Conservation (phyloP, 2,797 vertebrate genomes). For the Neoniphon sammara region DNA sequence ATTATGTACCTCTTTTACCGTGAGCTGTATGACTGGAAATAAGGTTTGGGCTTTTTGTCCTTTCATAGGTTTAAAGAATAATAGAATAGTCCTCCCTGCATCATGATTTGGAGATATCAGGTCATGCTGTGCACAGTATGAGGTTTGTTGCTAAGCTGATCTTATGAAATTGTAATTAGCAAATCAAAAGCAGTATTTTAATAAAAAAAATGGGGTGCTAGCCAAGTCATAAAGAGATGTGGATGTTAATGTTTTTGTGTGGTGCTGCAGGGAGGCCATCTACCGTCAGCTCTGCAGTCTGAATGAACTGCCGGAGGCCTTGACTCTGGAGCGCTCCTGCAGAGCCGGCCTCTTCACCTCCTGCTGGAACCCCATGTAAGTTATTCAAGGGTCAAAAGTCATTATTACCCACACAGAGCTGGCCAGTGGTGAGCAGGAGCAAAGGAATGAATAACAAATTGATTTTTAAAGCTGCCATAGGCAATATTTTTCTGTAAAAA, state of each 20-base stretch:
- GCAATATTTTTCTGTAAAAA: neutral
- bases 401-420: slow-evolving; percentile 14
- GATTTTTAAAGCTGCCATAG: neutral
- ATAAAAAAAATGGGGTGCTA: too few relatives aligned
- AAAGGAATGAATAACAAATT: slow-evolving; percentile 2
- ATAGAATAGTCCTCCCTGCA: too few relatives aligned
- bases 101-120: too few relatives aligned
- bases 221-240: neutral
- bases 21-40: too few relatives aligned
- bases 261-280: slow-evolving; percentile 71
- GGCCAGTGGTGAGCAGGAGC: slow-evolving; percentile 3
- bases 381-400: slow-evolving; percentile 37
- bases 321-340: slow-evolving; percentile 70
- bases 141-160: too few relatives aligned
- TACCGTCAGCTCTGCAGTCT: slow-evolving; percentile 85
- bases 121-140: too few relatives aligned
- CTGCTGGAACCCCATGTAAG: slow-evolving; percentile 82
- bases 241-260: slow-evolving; percentile 1
- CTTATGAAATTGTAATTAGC: too few relatives aligned
- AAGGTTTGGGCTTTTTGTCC: too few relatives aligned
- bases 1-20: too few relatives aligned
- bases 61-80: too few relatives aligned
- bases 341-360: slow-evolving; percentile 72
- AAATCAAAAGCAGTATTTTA: too few relatives aligned
- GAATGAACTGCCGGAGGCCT: slow-evolving; percentile 83